Base-by-base conservation (phyloP, 2,888 invertebrate species). In the Amphimallon solstitiale region DNA sequence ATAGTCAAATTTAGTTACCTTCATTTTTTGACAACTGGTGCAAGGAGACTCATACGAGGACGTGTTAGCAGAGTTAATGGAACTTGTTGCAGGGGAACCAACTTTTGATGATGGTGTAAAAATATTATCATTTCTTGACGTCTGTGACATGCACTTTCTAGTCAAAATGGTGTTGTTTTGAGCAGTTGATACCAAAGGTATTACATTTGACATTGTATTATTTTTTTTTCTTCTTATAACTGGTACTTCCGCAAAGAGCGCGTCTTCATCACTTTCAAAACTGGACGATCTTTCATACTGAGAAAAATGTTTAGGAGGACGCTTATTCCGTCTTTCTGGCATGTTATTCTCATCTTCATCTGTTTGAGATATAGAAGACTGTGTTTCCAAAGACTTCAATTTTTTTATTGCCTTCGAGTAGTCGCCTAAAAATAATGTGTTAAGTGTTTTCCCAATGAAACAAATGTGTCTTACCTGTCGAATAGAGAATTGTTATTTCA, bases 321-420 rank as follows among this genome's bases (percentile, higher is more conserved):
- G n/a, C n/a, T n/a, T n/a, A 10, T 14, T 48, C 48, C 23, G 23
- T 48, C 23, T 48, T 14, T 21, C 48, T 48, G 19, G 19, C 19
- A n/a, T 48, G 48, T 21, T 48, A 21, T 21, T 48, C 15, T 43
- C 75, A 71, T n/a, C n/a, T n/a, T 49, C 49, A 29, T 49, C 49
- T 17, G 21, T 49, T 49, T 15, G 5, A 49, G 49, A 40, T 40
- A 40, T 12, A 40, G n/a, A n/a, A n/a, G 9, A n/a, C 9, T n/a
- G n/a, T 2, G 23, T 49, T 49, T 49, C 34, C 21, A 29, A 9
- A 19, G 9, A 49, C 14, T 49, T 34, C 21, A 49, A 23, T 49
- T 34, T 49, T 12, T 49, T 9, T 34, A 49, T 21, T 17, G 49
- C 49, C 1, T 49, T 49, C 12, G 10, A 9, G 12, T 49, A 49